Conservation (phyloP, 2,797 vertebrate species). For the Pteronotus mesoamericanus region DNA sequence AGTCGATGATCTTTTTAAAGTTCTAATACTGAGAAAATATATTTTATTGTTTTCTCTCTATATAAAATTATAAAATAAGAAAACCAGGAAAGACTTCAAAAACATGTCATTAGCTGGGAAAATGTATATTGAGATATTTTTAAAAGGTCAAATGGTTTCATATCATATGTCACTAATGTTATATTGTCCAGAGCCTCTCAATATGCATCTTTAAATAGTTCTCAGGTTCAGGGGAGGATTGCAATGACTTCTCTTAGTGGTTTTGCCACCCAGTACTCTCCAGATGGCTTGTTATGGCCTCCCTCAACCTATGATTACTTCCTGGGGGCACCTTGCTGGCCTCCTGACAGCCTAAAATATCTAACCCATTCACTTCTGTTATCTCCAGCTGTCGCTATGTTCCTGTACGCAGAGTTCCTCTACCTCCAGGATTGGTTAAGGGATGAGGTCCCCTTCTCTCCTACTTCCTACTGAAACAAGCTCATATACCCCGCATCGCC, state of each 20-base stretch:
- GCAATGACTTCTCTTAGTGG: neutral
- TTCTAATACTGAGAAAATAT: neutral
- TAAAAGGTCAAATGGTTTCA: slow-evolving; percentile 51
- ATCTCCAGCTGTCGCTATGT: neutral
- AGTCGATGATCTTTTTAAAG: slow-evolving; percentile 17
- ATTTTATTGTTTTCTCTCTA: slow-evolving; percentile 19
- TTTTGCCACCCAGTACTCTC: neutral
- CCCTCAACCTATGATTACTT: neutral
- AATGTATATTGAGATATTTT: slow-evolving; percentile 23
- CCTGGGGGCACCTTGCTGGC: neutral
- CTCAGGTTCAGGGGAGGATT: neutral
- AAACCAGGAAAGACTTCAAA: slow-evolving; percentile 23
- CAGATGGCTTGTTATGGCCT: neutral
- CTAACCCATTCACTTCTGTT: neutral
- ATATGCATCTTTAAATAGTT: slow-evolving; percentile 1
- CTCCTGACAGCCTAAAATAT: neutral
- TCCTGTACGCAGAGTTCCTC: neutral
- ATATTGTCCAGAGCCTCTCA: slow-evolving; percentile 21
- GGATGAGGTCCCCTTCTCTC: neutral
- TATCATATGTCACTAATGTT: neutral
- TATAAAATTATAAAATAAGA: slow-evolving; percentile 46
- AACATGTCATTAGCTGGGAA: slow-evolving; percentile 17
- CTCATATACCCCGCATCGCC: neutral
- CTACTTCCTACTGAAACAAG: slow-evolving; percentile 15
- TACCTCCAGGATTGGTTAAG: neutral